Evolutionary conservation across 1,140 invertebrate species (phyloP), one percentile per base, ranked within the genome.

Genomic region (Platyscapa corneri): DNA sequence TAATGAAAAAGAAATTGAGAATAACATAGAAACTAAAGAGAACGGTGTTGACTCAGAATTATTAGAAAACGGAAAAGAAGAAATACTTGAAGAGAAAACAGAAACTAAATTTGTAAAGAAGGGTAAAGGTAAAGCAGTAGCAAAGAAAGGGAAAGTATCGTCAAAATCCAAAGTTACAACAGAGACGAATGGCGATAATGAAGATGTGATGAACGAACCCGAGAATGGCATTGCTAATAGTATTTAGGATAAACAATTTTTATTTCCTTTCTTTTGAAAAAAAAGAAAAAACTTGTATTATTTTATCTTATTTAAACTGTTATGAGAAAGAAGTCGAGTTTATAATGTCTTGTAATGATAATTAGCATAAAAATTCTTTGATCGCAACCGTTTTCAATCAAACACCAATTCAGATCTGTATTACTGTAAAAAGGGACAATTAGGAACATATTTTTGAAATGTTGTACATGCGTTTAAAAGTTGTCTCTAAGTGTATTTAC

Each of bases 361-460:
- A 85, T 84, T 79, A 72, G 56, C 67, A 74, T 16, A 60, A 37
- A 77, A 82, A 53, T 86, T 77, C 72, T 82, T 56, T 78, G 65
- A 84, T 82, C 82, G 67, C 82, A 78, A 82, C 46, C 16, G 23
- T 77, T 85, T 76, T 42, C 39, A 82, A 76, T 82, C 72, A 14
- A 82, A 82, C 65, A 76, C 32, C 65, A 82, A 85, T 85, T 27
- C 70, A 82, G 46, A 81, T 53, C 60, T 60, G 27, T 80, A 75
- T 34, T 65, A 79, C 78, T 85, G 67, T 81, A 85, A 82, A 76
- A 27, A 76, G 42, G 65, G 72, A 85, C 78, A 53, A 53, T 85
- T 76, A 85, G 37, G 78, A 82, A 82, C 79, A 82, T 86, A 86
- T 86, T 86, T 86, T 86, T 86, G 80, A 84, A 85, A 86, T 86